Evolutionary conservation across 2,113 vertebrate species (phyloP).

Genomic region (Hystrix brachyura): DNA sequence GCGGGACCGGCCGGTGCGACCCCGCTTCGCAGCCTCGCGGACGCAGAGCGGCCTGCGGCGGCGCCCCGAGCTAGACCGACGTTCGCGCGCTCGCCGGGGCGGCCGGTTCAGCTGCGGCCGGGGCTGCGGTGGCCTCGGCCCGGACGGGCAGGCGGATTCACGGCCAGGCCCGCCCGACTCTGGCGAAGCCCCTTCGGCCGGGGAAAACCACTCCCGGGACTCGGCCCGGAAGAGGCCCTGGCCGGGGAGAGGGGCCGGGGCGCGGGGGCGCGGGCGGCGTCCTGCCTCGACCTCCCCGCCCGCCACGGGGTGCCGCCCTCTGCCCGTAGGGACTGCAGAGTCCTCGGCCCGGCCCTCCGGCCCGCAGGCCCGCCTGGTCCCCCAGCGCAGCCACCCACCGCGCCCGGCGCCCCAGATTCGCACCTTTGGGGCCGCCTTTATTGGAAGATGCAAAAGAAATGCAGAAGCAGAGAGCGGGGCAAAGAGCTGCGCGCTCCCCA

Average conservation of each 20-base stretch:
- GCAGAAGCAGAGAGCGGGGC: background rate
- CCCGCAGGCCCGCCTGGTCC: background rate
- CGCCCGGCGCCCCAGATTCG: background rate
- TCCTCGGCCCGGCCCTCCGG: background rate
- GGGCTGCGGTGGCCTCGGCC: slow-evolving; percentile 34
- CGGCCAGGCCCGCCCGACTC: slow-evolving; percentile 51
- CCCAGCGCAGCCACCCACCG: rapidly evolving
- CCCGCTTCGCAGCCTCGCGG: background rate
- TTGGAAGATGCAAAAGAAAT: background rate
- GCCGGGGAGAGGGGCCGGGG: background rate
- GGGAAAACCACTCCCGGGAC: slow-evolving; percentile 62
- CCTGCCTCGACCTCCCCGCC: background rate
- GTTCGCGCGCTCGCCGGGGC: background rate
- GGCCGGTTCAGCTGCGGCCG: slow-evolving; percentile 60
- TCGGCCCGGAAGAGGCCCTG: slow-evolving; percentile 75
- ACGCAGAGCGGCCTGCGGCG: slow-evolving; percentile 67
- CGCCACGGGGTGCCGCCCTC: background rate
- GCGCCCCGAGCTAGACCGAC: background rate
- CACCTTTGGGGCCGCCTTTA: background rate
- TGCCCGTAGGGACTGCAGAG: background rate
- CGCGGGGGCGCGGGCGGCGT: background rate
- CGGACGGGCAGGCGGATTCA: slow-evolving; percentile 63
- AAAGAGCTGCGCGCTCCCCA: background rate
- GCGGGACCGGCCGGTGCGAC: background rate
- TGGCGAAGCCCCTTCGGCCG: background rate